Evolutionary conservation across 2,113 vertebrate genomes (phyloP).

Genomic region (Anguilla japonica): DNA sequence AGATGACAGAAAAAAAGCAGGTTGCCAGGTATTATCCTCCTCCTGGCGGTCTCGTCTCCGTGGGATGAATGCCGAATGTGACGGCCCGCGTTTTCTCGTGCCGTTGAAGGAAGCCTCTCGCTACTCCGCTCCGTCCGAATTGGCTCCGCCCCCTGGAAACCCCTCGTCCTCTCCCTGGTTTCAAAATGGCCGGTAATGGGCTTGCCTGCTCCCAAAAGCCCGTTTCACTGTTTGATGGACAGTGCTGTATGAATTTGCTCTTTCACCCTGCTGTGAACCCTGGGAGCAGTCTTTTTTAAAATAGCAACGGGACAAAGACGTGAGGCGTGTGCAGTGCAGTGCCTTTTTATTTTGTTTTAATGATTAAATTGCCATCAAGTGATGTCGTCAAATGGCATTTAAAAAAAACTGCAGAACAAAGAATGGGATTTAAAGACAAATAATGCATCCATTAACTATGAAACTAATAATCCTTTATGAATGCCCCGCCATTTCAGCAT

Average conservation of each 20-base stretch:
- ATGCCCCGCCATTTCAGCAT: background rate
- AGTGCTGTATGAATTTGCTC: background rate
- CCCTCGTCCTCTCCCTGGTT: background rate
- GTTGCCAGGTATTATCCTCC: background rate
- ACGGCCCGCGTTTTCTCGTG: slow-evolving; percentile 7
- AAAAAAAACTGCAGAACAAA: background rate
- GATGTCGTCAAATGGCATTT: too few species aligned
- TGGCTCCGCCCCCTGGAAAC: background rate
- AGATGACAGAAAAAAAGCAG: background rate
- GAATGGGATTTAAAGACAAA: background rate
- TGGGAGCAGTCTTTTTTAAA: background rate
- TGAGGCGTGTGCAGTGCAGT: background rate
- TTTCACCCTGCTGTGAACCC: background rate
- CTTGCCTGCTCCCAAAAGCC: background rate
- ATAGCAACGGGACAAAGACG: background rate
- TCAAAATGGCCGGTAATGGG: background rate
- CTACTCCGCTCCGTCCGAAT: background rate
- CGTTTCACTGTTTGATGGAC: background rate
- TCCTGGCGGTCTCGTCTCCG: slow-evolving; percentile 51
- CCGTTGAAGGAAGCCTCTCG: slow-evolving; percentile 11
- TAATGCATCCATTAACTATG: background rate
- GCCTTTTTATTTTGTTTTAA: too few species aligned
- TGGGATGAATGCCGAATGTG: slow-evolving; percentile 20
- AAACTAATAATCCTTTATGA: background rate
- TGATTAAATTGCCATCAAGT: too few species aligned